Base-by-base conservation (phyloP, 2,797 vertebrate genomes). In the Melanotaenia boesemani region DNA sequence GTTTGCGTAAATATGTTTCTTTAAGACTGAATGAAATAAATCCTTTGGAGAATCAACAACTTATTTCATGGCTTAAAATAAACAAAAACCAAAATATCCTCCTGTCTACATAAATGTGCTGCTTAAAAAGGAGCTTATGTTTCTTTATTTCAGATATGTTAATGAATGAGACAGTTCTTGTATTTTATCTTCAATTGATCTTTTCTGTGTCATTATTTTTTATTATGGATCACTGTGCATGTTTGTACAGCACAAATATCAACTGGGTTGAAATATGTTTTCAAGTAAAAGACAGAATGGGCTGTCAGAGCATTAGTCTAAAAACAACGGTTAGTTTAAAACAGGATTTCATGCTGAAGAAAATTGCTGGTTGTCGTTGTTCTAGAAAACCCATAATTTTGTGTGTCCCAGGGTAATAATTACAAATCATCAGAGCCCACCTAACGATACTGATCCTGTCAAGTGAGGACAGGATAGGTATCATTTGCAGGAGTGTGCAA, bases 401-500 rank as follows among this genome's bases (percentile, higher is more conserved):
- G n/a, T 20, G 52, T 67, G n/a, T 70, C 52, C 56, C 52, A 41
- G 58, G 46, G 58, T 67, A 30, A 67, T 73, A 76, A 67, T 67
- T 76, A 70, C 24, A 63, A 62, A 68, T 65, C 46, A 72, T 72
- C 61, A 54, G 12, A 48, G 44, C 63, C 66, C 28, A 26, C 28
- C 64, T 67, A 28, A 77, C 65, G 55, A 72, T 56, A 68, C 50
- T 44, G 24, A 48, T 77, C 24, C 26, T 56, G 24, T 70, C 41
- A 41, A 26, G 34, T 37, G 48, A 73, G 20, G 60, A 64, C 36
- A 26, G 30, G 73, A 67, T 63, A 4, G 61, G 12, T 72, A 55
- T 71, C 55, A 70, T 74, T 39, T 60, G 46, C 16, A 48, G 44
- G 39, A 56, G 26, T 54, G 63, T 7, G 7, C 16, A 71, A n/a